Evolutionary conservation across 1,140 invertebrate genomes (phyloP), one percentile per base, ranked within the genome.

Genomic region (Potamilus streckersoni): DNA sequence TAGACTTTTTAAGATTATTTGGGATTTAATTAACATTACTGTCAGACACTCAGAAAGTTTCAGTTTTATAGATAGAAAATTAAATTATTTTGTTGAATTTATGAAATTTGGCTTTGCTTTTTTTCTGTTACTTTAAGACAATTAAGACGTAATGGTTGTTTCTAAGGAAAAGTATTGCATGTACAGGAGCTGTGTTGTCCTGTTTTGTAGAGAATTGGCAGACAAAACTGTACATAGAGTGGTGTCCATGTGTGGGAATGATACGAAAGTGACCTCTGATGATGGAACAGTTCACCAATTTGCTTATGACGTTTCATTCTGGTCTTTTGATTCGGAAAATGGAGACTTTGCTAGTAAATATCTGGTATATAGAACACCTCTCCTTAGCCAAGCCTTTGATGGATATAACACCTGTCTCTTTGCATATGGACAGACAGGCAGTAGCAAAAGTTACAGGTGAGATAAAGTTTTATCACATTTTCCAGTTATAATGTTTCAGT

Each of bases 371-470:
- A 68, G 82, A 19, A 69, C 71, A 3, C 89, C 89, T 2, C 79
- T 90, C 27, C 78, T 90, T 23, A 86, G 79, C 2, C 89, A 87
- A 71, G 88, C 88, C 14, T 89, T 90, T 74, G 87, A 90, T 68
- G 89, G 89, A 38, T 90, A 90, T 78, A 90, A 90, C 71, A 89
- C 88, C 1, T 90, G 89, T 73, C 95, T 98, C 62, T 98, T 98
- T 93, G 97, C 97, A 5, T 98, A 98, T 90, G 97, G 97, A 0
- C 97, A 98, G 90, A 98, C 96, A 13, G 96, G 96, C 56, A 96
- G 95, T 84, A 96, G 97, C 0, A 98, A 98, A 92, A 98, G 96
- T 57, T 92, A 91, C 81, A 92, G 88, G 88, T 89, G 73, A 20
- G 79, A 49, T 49, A 8, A 23, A 23, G 23, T 8, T 49, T 49